phyloP scores from a whole-genome alignment of 2,888 invertebrate genomes.

The Operophtera brumata region DNA sequence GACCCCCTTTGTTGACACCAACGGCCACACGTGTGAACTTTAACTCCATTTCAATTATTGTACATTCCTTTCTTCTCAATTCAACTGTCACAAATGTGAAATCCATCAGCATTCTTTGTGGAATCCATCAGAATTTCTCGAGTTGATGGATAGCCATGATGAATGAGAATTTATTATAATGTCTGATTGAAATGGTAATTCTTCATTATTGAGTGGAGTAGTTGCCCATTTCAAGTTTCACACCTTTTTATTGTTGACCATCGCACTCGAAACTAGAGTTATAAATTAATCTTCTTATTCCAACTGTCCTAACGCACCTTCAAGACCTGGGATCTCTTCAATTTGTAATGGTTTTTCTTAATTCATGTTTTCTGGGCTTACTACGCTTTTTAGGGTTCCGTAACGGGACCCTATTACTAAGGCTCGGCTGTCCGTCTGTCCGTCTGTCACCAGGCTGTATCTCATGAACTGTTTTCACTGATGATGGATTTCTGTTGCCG shows the following conservation, averaged over 20 bases:
- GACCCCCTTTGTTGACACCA: conserved; percentile 55
- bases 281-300: conserved; percentile 7
- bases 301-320: conserved; percentile 1
- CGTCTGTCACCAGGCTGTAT: too few relatives aligned
- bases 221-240: conserved; percentile 57
- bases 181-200: conserved; percentile 72
- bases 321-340: not conserved
- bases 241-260: conserved; percentile 45
- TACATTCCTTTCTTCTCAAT: conserved; percentile 57
- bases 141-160: conserved; percentile 66
- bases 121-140: conserved; percentile 50
- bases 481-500: too few relatives aligned
- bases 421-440: too few relatives aligned
- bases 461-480: too few relatives aligned
- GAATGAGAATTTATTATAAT: conserved; percentile 73
- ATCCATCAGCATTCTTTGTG: conserved; percentile 51
- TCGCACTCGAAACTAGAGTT: conserved; percentile 23
- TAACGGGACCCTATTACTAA: too few relatives aligned
- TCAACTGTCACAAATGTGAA: conserved; percentile 74
- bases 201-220: conserved; percentile 57
- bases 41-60: conserved; percentile 54
- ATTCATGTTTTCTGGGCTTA: conserved; percentile 1
- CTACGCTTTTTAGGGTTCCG: too few relatives aligned
- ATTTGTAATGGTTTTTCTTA: not conserved
- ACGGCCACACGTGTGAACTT: conserved; percentile 74